Base-by-base conservation (phyloP, 2,797 vertebrate genomes). In the Percopsis omiscomaycus region DNA sequence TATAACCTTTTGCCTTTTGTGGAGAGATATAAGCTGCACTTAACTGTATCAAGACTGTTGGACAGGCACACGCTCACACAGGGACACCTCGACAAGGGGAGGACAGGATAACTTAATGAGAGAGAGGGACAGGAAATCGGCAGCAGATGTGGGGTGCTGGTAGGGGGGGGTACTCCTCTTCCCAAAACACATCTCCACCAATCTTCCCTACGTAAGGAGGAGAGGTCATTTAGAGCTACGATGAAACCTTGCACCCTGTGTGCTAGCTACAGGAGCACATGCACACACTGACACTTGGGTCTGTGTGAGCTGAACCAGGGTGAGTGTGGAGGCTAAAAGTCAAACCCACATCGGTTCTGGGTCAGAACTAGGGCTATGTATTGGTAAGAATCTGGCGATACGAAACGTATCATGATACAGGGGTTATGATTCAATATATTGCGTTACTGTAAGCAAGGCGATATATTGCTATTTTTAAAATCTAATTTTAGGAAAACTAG, bases 81-180 rank as follows among this genome's bases (percentile, higher is more conserved):
- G 37, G 37, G 37, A 37, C 37, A 37, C 37, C 37, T 14, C 4
- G n/a, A 32, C 53, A 32, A n/a, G 53, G 64, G 61, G 54, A 47
- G 69, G 77, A 44, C 63, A 63, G 51, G 54, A 79, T 80, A 86
- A 73, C 68, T 74, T 73, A 73, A 74, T 75, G 64, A 54, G 70
- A 80, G 83, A 83, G 83, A 67, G 67, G 70, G 75, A 68, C 69
- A 85, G 82, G 84, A 89, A 91, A 90, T 92, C 47, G 74, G 71
- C 75, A 81, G 83, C 88, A 91, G 85, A 91, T 89, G 86, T 90
- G 72, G 47, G 52, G 69, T 74, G 68, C 50, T 49, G 73, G 69
- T 64, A 53, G 64, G 78, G 59, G 48, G 55, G 76, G 64, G 71
- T 70, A 69, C 58, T 61, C 75, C 58, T 76, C 42, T 72, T 62